phyloP scores from a whole-genome alignment of 2,113 vertebrate genomes.

The Anarrhichthys ocellatus region DNA sequence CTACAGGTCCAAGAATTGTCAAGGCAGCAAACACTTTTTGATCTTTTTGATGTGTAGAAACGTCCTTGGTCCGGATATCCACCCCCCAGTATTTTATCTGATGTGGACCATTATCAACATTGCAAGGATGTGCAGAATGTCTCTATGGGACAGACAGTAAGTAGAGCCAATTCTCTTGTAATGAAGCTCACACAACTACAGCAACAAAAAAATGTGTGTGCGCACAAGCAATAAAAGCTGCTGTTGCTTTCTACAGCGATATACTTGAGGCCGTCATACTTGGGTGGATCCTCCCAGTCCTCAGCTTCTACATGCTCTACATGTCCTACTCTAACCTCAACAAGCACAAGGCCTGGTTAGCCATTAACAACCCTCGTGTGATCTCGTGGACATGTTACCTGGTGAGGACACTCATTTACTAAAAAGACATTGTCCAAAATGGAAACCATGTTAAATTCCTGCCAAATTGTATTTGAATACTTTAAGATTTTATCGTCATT shows the following conservation, averaged over 20 bases:
- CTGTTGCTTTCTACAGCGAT: slow-evolving; percentile 46
- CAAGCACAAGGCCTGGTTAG: slow-evolving; percentile 61
- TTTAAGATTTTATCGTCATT: neutral
- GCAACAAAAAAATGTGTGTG: neutral
- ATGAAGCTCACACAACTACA: neutral
- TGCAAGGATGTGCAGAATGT: slow-evolving; percentile 51
- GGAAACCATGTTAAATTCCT: neutral
- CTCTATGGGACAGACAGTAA: slow-evolving; percentile 71
- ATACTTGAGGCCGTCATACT: slow-evolving; percentile 41
- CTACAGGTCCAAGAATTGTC: too few species aligned
- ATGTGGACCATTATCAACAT: slow-evolving; percentile 62
- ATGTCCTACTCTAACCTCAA: slow-evolving; percentile 72
- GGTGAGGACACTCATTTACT: slow-evolving; percentile 45
- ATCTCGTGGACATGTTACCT: slow-evolving; percentile 68
- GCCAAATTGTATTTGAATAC: too few species aligned
- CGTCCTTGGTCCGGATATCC: slow-evolving; percentile 66
- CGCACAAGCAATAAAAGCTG: neutral
- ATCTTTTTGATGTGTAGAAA: slow-evolving; percentile 54
- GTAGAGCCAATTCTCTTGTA: slow-evolving; percentile 8
- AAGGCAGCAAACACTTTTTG: too few species aligned
- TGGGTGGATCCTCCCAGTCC: slow-evolving; percentile 44
- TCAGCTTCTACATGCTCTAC: slow-evolving; percentile 71
- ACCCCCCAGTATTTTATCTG: slow-evolving; percentile 72
- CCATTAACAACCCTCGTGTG: slow-evolving; percentile 56
- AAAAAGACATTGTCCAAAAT: neutral